Evolutionary conservation across 2,888 invertebrate genomes (phyloP), one percentile per base, ranked within the genome.

Genomic region (Spodoptera picta): DNA sequence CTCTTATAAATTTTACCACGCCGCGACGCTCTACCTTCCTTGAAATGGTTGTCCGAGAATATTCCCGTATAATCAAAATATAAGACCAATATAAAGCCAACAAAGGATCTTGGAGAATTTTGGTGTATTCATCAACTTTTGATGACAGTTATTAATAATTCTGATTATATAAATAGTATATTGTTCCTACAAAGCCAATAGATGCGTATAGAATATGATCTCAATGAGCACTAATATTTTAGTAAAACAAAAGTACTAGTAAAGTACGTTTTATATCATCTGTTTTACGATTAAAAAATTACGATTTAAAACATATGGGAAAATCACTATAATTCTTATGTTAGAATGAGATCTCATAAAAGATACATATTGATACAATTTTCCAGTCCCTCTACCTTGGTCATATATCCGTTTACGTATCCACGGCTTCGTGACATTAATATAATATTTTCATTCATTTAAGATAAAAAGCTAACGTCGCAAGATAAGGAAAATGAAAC

Each of bases 1-100:
- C 58, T 69, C 66, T 74, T 75, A 77, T 75, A 77, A 77, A 75
- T 69, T 77, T 72, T 68, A 65, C 72, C 67, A 62, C 72, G 63
- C 50, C 36, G 52, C 72, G 51, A 53, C 59, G 58, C 52, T 59
- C 46, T 65, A 59, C 68, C 53, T 71, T 49, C 46, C 42, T 45
- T 36, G 57, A 45, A 73, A 68, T 24, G 53, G 60, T 52, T 62
- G 57, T 67, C 74, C 62, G 31, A 64, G 53, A 56, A 55, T 63
- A 68, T 63, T 68, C 60, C 57, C 41, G 44, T 61, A 62, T 73
- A 61, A 68, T 64, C 73, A 67, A 72, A 72, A 68, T 41, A 62
- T 60, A 62, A 50, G 72, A 56, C 53, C 56, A 60, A 52, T 62
- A 59, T 73, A 72, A 71, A 72, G 47, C 47, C 41, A 55, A 72